Base-by-base conservation (phyloP, 2,797 vertebrate genomes). In the Neomorphus geoffroyi region DNA sequence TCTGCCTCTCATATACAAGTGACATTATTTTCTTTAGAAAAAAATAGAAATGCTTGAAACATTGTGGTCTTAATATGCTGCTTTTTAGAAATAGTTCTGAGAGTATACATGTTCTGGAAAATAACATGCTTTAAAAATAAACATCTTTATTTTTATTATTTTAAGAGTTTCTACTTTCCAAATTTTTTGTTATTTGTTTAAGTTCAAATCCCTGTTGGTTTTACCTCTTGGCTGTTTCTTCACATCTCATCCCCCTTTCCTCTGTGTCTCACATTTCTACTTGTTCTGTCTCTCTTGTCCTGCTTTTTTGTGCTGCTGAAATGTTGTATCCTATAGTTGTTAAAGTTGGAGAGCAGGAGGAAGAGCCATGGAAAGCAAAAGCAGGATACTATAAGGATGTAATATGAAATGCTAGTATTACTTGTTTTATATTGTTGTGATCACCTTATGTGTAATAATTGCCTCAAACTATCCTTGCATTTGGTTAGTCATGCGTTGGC, bases 81-180 rank as follows among this genome's bases (percentile, higher is more conserved):
- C 13, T 69, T 92, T 91, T 80, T 83, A 78, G 54, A 91, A 86
- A 83, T 57, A 54, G 18, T 66, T 89, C 37, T 61, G n/a, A 74
- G 53, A 43, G 37, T 24, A 62, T 80, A 37, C 50, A 65, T 75
- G 61, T 82, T 88, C 77, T 97, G 83, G 81, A 77, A 96, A 94
- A 92, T 92, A 87, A 95, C 87, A 72, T 92, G 86, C 85, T 2
- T 91, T 70, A n/a, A 57, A 74, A 93, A 53, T 14, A 73, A 73
- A 50, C 32, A 23, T 21, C 5, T 92, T 60, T 57, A 9, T 43
- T 86, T 62, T 86, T 80, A 9, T 56, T 62, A 30, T 53, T 80
- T 86, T 74, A 82, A 93, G 54, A 54, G 8, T 57, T 81, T 72
- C 56, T 79, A 28, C 14, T 60, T 83, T 61, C 14, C 21, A 37